Evolutionary conservation across 2,888 invertebrate species (phyloP), one percentile per base, ranked within the genome.

Genomic region (Phyllotreta cruciferae): DNA sequence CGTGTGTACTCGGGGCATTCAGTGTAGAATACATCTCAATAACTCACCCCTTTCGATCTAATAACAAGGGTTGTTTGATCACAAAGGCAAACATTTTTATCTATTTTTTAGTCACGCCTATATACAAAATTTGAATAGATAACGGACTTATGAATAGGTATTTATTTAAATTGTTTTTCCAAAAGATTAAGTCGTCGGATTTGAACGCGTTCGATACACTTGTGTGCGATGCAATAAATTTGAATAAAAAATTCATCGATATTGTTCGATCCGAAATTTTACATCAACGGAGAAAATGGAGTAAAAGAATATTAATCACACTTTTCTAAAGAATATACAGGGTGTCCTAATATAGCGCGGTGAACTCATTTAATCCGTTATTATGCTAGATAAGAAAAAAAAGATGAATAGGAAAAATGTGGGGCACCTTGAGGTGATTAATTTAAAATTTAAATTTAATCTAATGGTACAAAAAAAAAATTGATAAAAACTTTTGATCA

Each of bases 41-140:
- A 49, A 35, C 49, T 60, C 60, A 60, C 60, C 60, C 64, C 61
- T 61, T 64, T 64, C 14, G 50, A 38, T 42, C 64, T 57, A 61
- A 64, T 56, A 57, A 57, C 61, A 64, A 64, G 64, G 64, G 64
- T 57, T 61, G 64, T 54, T 54, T 64, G 57, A 64, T 64, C 64
- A 54, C 49, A 54, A 61, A 34, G 35, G 64, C 50, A 61, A 64
- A 64, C 56, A 61, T 50, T 44, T 49, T 38, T 49, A 50, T 49
- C 24, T 38, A 24, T 24, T 62, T 41, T 50, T 41, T 34, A 35
- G 49, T 60, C 52, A 44, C 52, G 60, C 52, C 52, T 52, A 42
- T 60, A 60, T 38, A 41, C 11, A 24, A 45, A 64, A 61, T 64
- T 57, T 61, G 57, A 64, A 64, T 64, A 45, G 45, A 56, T 62